Conservation (phyloP, 2,888 invertebrate genomes). For the Cephus pulcher region DNA sequence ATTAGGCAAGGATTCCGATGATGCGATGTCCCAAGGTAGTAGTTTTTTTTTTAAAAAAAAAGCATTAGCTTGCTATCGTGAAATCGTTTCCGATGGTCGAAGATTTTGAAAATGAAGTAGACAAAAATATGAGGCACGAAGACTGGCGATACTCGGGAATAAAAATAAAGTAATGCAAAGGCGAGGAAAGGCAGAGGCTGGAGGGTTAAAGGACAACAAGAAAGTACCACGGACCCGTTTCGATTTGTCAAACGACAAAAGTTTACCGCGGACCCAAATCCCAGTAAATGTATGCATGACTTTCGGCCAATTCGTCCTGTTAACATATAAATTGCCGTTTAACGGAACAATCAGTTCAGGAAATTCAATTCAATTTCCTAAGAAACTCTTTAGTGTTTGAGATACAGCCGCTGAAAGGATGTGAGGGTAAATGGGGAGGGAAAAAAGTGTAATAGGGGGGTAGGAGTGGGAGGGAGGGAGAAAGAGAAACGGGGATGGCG, state of each 20-base stretch:
- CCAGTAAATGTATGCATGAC: slow-evolving; percentile 57
- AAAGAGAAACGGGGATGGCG: slow-evolving; percentile 15
- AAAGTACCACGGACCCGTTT: background rate
- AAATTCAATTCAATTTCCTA: slow-evolving; percentile 62
- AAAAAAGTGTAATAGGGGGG: slow-evolving; percentile 28
- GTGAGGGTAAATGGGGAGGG: slow-evolving; percentile 38
- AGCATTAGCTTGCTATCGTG: too few species aligned
- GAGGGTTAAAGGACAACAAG: background rate
- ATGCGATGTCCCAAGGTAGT: too few species aligned
- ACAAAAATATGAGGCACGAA: background rate
- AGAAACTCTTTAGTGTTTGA: slow-evolving; percentile 60
- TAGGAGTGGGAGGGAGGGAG: slow-evolving; percentile 29
- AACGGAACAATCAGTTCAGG: slow-evolving; percentile 54
- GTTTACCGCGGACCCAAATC: slow-evolving; percentile 15
- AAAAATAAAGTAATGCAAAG: too few species aligned
- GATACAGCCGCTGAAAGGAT: slow-evolving; percentile 54
- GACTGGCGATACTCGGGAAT: too few species aligned
- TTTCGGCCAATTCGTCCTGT: slow-evolving; percentile 58
- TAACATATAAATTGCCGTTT: slow-evolving; percentile 64
- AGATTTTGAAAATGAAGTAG: background rate
- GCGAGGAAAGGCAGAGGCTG: too few species aligned
- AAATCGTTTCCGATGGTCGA: background rate
- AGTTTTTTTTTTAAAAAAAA: too few species aligned
- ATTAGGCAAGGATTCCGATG: too few species aligned
- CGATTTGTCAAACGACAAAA: background rate